Base-by-base conservation (phyloP, 2,888 invertebrate species). In the Eurytoma californica region DNA sequence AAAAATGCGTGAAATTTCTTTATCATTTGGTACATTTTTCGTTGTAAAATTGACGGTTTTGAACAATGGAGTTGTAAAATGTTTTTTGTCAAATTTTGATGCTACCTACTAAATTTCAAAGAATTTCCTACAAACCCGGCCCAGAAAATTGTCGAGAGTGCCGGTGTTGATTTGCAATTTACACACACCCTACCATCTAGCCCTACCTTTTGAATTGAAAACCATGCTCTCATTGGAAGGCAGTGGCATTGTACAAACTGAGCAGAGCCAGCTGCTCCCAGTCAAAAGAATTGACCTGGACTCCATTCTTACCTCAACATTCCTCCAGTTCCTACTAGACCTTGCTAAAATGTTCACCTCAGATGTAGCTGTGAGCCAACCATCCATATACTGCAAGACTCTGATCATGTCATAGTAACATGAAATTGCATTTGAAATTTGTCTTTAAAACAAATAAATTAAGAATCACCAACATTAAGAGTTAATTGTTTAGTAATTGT, bases 201-300 rank as follows among this genome's bases (percentile, higher is more conserved):
- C 30, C 24, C 24, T 7, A 30, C 30, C 39, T 39, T 57, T 69
- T 69, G 57, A 69, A 69, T 70, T 60, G 9, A 60, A 60, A 58
- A 60, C 60, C 47, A 70, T 24, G 16, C 30, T n/a, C 58, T 60
- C 20, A 47, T 16, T 24, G 13, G 58, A 20, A 49, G n/a, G 14
- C 9, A 16, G 30, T 7, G 70, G 58, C 13, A 70, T 58, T 49
- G 47, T 49, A n/a, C 13, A n/a, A 63, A n/a, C n/a, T n/a, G 16
- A 53, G 53, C 53, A 53, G 53, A 53, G 63, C 47, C 70, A 60
- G 70, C 58, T 70, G 70, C 70, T 57, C 47, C 47, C 16, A n/a
- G n/a, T 70, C 16, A 70, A 49, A 39, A 39, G 16, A 20, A n/a
- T 13, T 70, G 58, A 70, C 70, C 60, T 60, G 70, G 7, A 24